Conservation (phyloP, 2,797 vertebrate species). For the Poeciliopsis gracilis region DNA sequence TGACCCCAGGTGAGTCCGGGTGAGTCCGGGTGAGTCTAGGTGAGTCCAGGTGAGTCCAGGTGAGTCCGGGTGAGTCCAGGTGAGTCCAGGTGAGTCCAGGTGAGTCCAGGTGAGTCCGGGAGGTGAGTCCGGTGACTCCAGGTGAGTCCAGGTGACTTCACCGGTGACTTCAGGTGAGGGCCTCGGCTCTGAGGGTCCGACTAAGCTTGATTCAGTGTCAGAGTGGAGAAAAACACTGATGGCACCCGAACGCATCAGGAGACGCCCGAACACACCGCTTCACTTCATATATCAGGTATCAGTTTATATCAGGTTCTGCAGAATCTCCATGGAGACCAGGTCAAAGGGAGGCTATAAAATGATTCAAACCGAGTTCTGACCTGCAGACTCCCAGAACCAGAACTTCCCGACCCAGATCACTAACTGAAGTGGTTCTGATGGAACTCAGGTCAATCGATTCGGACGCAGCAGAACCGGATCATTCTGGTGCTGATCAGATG, state of each 20-base stretch:
- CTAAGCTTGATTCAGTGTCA: not conserved
- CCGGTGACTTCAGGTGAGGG: not conserved
- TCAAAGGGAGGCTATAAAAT: not conserved
- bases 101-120: not conserved
- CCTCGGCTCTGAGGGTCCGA: not conserved
- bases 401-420: not conserved
- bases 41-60: not conserved
- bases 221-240: not conserved
- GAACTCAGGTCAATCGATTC: not conserved
- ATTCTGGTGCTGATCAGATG: not conserved
- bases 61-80: not conserved
- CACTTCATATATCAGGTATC: too few species aligned
- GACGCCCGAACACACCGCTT: not conserved
- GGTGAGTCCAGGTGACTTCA: not conserved
- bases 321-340: not conserved
- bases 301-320: not conserved
- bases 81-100: not conserved
- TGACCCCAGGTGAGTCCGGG: not conserved
- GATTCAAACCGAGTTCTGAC: not conserved
- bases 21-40: too few species aligned
- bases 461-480: not conserved
- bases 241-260: not conserved
- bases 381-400: not conserved
- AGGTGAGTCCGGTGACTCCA: too few species aligned
- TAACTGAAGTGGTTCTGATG: not conserved